Conservation (phyloP, 2,888 invertebrate genomes). For the Sipha maydis region DNA sequence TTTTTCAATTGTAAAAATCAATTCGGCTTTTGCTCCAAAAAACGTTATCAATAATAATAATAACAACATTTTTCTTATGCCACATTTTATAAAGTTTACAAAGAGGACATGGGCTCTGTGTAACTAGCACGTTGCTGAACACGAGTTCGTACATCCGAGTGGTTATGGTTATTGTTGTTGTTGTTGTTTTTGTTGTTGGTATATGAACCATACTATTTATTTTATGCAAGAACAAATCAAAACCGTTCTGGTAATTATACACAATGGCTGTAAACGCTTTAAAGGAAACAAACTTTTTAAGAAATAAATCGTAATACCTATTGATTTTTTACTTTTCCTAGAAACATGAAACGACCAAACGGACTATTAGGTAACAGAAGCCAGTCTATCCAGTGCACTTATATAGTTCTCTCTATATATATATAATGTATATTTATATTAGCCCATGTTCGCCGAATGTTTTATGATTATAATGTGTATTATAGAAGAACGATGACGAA, state of each 20-base stretch:
- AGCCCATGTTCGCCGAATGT: neutral
- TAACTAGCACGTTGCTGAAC: neutral
- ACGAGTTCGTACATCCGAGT: neutral
- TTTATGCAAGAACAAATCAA: neutral
- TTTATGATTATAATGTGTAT: neutral
- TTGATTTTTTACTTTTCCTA: slow-evolving; percentile 43
- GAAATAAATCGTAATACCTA: slow-evolving; percentile 47
- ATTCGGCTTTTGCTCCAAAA: neutral
- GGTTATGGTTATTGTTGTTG: neutral
- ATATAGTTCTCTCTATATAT: neutral
- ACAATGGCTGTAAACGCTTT: slow-evolving; percentile 7
- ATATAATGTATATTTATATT: neutral
- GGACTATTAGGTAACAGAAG: slow-evolving; percentile 41
- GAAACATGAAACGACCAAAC: slow-evolving; percentile 50
- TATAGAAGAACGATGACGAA: neutral
- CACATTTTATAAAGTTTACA: neutral
- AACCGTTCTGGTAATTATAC: neutral
- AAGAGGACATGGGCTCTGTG: neutral
- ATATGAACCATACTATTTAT: neutral
- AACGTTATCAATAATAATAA: neutral
- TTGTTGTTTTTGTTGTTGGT: neutral
- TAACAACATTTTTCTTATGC: neutral
- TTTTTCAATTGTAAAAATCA: neutral
- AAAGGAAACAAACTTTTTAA: slow-evolving; percentile 15
- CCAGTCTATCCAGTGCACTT: neutral